Percentiles rank a stretch among this genome's conserved stretches.
These are phyloP conservation scores for Telmatherina bonti DNA, from an alignment of 2,797 vertebrate genomes.

Conservation along the genomic window DNA sequence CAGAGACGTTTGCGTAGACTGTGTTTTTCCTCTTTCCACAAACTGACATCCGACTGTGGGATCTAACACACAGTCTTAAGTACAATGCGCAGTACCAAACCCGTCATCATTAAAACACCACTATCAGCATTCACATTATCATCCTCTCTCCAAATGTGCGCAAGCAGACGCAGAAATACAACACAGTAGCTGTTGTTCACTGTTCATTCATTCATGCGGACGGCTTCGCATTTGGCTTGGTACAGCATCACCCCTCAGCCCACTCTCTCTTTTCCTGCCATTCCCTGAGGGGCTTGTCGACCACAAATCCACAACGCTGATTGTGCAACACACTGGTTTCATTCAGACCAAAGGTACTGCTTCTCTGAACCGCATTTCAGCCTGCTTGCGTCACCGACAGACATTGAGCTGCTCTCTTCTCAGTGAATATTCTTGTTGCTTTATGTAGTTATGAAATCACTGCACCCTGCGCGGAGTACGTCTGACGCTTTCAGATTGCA, in stretches of 20 bases:
- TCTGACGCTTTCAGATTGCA: conserved; percentile 14
- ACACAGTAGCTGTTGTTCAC: conserved; percentile 80
- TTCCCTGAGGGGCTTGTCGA: conserved; percentile 68
- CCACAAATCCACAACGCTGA: conserved; percentile 75
- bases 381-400: conserved; percentile 55
- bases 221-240: conserved; percentile 76
- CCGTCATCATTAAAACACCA: conserved; percentile 53
- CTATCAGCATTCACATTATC: conserved; percentile 26
- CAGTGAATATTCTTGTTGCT: conserved; percentile 50
- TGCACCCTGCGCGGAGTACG: background rate
- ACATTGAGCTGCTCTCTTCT: conserved; percentile 30
- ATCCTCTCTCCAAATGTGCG: conserved; percentile 28
- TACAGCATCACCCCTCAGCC: conserved; percentile 77
- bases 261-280: conserved; percentile 72
- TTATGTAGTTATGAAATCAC: conserved; percentile 51
- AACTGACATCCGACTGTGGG: conserved; percentile 56
- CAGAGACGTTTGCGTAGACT: conserved; percentile 49
- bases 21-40: conserved; percentile 41
- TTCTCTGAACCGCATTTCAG: conserved; percentile 58
- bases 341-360: conserved; percentile 71
- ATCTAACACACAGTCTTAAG: conserved; percentile 21
- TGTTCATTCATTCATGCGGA: conserved; percentile 84
- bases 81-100: conserved; percentile 45
- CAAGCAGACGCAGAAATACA: conserved; percentile 35
- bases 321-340: conserved; percentile 78